Conservation (phyloP, 2,113 vertebrate species). For the Benitochromis conjunctus region DNA sequence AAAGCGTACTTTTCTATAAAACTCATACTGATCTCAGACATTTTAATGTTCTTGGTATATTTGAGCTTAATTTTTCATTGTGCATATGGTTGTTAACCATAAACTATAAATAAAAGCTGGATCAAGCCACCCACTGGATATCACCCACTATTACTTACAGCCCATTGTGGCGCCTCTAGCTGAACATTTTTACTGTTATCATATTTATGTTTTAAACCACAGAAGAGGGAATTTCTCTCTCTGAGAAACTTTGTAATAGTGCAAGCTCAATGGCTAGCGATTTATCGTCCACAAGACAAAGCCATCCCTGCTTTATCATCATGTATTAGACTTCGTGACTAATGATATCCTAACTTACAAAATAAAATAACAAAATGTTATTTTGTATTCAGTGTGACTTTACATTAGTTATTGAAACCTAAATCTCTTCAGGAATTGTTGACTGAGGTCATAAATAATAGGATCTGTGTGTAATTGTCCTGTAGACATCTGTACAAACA, state of each 20-base stretch:
- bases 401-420: neutral
- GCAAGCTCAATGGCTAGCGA: rapidly evolving
- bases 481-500: neutral
- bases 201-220: neutral
- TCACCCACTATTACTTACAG: neutral
- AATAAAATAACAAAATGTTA: neutral
- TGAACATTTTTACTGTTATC: rapidly evolving
- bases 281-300: neutral
- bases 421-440: rapidly evolving
- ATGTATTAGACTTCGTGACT: neutral
- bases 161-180: neutral
- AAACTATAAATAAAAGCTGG: neutral
- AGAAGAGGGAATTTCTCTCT: neutral
- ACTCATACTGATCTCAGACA: neutral
- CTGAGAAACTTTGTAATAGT: neutral
- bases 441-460: neutral
- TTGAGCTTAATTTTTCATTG: neutral
- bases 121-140: rapidly evolving
- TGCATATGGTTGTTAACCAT: neutral
- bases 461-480: neutral
- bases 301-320: rapidly evolving
- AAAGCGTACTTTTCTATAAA: neutral
- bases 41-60: neutral
- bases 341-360: neutral
- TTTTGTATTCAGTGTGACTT: rapidly evolving